These are phyloP conservation scores for Falco rusticolus DNA, from an alignment of 2,797 vertebrate species.

Conservation along the genomic window DNA sequence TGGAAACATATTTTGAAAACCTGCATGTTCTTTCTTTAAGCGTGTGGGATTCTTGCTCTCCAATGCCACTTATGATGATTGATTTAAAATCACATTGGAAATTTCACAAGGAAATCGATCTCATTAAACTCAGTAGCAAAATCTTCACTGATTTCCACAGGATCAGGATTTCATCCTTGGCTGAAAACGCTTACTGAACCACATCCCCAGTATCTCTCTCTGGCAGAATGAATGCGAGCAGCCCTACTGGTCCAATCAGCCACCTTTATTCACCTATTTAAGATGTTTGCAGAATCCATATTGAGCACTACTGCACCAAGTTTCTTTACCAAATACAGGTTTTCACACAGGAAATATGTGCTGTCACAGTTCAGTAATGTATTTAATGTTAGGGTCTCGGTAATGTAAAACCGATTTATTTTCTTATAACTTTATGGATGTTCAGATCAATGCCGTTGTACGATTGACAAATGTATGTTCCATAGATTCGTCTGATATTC, in stretches of 20 bases:
- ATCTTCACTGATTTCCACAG: background rate
- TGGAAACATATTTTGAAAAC: background rate
- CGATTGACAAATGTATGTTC: background rate
- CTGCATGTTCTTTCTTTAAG: background rate
- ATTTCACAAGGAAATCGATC: background rate
- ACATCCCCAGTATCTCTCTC: background rate
- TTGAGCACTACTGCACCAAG: background rate
- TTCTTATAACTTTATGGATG: background rate
- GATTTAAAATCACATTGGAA: background rate
- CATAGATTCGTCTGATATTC: background rate
- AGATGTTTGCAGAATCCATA: background rate
- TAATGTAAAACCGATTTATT: slow-evolving; percentile 59
- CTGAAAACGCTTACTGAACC: background rate
- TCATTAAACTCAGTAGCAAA: background rate
- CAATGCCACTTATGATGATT: background rate
- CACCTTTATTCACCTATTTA: background rate
- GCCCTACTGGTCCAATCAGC: background rate
- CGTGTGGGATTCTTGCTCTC: background rate
- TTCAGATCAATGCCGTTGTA: slow-evolving; percentile 30
- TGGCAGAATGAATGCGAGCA: background rate
- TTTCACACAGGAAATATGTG: background rate
- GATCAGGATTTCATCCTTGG: background rate
- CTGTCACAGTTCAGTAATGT: background rate
- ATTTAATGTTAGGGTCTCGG: slow-evolving; percentile 13
- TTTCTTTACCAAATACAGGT: background rate